phyloP scores from a whole-genome alignment of 2,797 vertebrate genomes.

The Harpagifer antarcticus region DNA sequence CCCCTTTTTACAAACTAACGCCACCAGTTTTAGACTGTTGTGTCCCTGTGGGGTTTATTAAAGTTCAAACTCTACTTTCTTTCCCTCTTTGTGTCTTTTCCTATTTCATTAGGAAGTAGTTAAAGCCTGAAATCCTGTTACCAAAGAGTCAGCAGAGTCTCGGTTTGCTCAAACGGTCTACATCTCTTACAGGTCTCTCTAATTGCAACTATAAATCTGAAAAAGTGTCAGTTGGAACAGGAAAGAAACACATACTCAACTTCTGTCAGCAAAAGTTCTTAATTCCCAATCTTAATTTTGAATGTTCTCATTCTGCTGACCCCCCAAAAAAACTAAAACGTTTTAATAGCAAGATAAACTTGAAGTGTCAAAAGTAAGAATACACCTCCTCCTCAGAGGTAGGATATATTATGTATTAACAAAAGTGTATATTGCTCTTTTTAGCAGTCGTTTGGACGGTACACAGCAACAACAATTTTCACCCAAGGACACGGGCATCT shows the following conservation, averaged over 20 bases:
- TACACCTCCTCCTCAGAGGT: too few relatives aligned
- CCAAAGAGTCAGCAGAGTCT: background rate
- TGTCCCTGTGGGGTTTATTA: constrained; percentile 46
- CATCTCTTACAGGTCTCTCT: constrained; percentile 1
- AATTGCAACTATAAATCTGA: constrained; percentile 36
- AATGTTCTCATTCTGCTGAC: too few relatives aligned
- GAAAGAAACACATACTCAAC: background rate
- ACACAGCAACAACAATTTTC: too few relatives aligned
- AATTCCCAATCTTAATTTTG: background rate
- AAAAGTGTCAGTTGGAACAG: constrained; percentile 5
- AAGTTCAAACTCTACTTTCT: constrained; percentile 10
- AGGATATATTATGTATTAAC: too few relatives aligned
- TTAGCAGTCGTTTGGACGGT: too few relatives aligned
- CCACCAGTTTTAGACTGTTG: constrained; percentile 17
- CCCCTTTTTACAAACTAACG: constrained; percentile 27
- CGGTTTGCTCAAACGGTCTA: constrained; percentile 2
- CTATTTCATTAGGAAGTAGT: constrained; percentile 35
- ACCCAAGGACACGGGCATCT: too few relatives aligned
- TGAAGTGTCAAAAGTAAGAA: too few relatives aligned
- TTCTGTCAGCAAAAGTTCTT: background rate
- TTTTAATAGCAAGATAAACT: too few relatives aligned
- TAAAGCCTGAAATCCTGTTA: constrained; percentile 15
- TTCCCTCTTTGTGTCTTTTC: background rate
- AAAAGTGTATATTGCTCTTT: too few relatives aligned
- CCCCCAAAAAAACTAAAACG: too few relatives aligned